Evolutionary conservation across 2,797 vertebrate genomes (phyloP).

Genomic region (Cryptoprocta ferox): DNA sequence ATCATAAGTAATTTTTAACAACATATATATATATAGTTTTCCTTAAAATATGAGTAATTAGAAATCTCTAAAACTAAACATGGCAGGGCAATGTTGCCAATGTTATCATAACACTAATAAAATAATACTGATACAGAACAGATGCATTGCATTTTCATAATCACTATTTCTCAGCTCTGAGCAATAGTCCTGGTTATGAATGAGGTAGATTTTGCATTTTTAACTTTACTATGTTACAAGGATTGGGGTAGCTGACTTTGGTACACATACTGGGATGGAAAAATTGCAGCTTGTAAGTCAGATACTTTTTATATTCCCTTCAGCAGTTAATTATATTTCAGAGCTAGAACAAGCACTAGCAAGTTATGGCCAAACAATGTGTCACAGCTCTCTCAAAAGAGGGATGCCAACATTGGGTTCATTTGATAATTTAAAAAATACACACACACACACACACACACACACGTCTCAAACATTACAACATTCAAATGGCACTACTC

Average conservation of each 20-base stretch:
- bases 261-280: conserved; percentile 27
- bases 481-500: background rate
- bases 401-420: background rate
- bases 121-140: conserved; percentile 53
- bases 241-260: conserved; percentile 21
- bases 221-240: conserved; percentile 6
- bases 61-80: conserved; percentile 16
- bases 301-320: conserved; percentile 47
- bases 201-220: conserved; percentile 26
- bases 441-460: background rate
- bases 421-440: background rate
- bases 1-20: background rate
- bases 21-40: background rate
- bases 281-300: conserved; percentile 65
- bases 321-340: conserved; percentile 70
- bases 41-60: background rate
- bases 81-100: background rate
- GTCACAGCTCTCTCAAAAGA: conserved; percentile 21
- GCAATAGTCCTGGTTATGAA: conserved; percentile 55
- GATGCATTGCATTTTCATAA: conserved; percentile 16
- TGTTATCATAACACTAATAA: conserved; percentile 50
- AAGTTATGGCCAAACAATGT: conserved; percentile 1
- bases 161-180: conserved; percentile 45
- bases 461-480: background rate
- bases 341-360: conserved; percentile 36